A percentile compares a stretch with the other conserved stretches of the same genome.
phyloP scores from a whole-genome alignment of 2,797 vertebrate species.

The Onychomys arenicola region DNA sequence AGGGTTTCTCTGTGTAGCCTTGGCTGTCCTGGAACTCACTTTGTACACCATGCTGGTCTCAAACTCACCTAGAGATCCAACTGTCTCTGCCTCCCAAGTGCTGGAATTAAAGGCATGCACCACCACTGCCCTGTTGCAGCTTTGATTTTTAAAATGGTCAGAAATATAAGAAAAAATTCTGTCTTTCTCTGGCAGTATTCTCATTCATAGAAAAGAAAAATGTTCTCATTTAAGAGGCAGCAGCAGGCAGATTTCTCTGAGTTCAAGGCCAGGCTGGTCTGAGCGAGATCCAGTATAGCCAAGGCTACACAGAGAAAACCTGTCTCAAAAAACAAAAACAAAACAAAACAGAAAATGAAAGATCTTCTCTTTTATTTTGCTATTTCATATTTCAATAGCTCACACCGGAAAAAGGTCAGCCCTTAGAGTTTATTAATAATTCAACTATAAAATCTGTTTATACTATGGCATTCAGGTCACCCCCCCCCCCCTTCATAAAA shows the following conservation, averaged over 20 bases:
- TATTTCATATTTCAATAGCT: constrained; percentile 62
- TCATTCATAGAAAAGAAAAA: constrained; percentile 71
- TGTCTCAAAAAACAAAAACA: background rate
- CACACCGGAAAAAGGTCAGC: constrained; percentile 68
- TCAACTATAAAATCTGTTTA: constrained; percentile 74
- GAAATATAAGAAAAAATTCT: constrained; percentile 69
- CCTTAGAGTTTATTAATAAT: constrained; percentile 81
- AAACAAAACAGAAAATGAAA: constrained; percentile 42
- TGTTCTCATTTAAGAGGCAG: constrained; percentile 74
- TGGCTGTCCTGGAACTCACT: background rate
- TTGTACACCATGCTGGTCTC: background rate
- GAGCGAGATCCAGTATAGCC: background rate
- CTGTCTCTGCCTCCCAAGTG: background rate
- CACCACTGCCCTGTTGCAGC: background rate
- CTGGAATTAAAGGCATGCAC: background rate
- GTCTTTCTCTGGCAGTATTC: constrained; percentile 63
- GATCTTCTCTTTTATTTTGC: constrained; percentile 73
- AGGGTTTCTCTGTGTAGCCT: background rate
- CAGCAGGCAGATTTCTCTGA: background rate
- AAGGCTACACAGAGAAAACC: background rate
- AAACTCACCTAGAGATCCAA: background rate
- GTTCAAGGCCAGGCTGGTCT: background rate
- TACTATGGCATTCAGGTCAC: constrained; percentile 64
- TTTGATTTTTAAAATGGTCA: constrained; percentile 68
- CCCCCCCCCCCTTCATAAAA: constrained; percentile 63